Evolutionary conservation across 1,140 invertebrate genomes (phyloP), one percentile per base, ranked within the genome.

Genomic region (Zaprionus nigranus): DNA sequence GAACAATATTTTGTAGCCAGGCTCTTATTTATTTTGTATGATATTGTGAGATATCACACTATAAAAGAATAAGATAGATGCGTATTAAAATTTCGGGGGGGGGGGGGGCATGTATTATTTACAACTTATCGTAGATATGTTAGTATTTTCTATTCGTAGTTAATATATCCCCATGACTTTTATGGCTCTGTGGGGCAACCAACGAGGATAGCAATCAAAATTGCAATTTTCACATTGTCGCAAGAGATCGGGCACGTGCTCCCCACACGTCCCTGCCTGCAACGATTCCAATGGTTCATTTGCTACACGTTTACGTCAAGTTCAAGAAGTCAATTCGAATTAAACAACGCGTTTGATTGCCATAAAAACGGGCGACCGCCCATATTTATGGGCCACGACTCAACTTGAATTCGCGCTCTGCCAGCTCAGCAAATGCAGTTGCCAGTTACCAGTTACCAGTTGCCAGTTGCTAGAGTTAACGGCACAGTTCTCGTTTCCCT

Each of bases 321-420:
- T 88, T 88, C 83, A 87, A 88, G 80, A 83, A 83, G 83, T 87
- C 84, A 87, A 83, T 83, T 87, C 78, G 78, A 87, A 88, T 87
- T 87, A 88, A 88, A 87, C 83, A 81, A 87, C 70, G 81, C 84
- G 81, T 87, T 87, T 81, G 81, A 87, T 81, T 80, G 84, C 78
- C 84, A 84, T 81, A 87, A 84, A 87, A 86, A 74, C 65, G 72
- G 51, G 72, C 49, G 58, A 58, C 58, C 63, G 63, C 56, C 74
- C 64, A 70, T 69, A 72, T 82, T 85, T 85, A 86, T 78, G 76
- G 70, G 46, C 63, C 74, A 56, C 57, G 38, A 67, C 46, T 59
- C 56, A 34, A 72, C 38, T 34, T 57, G 15, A 63, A 68, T 62
- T 68, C 36, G 58, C 60, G 30, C 20, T 67, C 51, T 74, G 72